Evolutionary conservation across 2,888 invertebrate genomes (phyloP).

Genomic region (Trisateles emortualis): DNA sequence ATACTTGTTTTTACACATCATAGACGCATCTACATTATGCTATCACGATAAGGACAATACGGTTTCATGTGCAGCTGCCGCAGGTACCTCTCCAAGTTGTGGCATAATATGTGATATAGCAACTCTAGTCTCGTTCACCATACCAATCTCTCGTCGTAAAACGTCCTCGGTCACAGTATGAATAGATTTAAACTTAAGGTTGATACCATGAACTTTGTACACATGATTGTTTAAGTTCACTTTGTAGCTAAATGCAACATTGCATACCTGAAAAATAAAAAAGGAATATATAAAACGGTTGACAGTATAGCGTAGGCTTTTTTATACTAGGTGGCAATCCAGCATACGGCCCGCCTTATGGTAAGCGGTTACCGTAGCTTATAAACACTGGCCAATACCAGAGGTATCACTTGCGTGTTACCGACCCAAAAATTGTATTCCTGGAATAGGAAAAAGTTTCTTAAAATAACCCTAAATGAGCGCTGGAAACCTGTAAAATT

Average conservation of each 20-base stretch:
- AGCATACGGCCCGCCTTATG: no score
- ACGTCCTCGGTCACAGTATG: slow-evolving; percentile 81
- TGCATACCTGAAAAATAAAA: slow-evolving; percentile 73
- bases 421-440: no score
- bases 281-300: background rate
- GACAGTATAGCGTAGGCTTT: no score
- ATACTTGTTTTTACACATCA: background rate
- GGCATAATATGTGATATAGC: slow-evolving; percentile 77
- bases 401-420: no score
- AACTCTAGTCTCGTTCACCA: slow-evolving; percentile 67
- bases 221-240: slow-evolving; percentile 85
- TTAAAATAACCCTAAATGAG: no score
- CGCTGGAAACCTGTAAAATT: no score
- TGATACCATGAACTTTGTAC: slow-evolving; percentile 80
- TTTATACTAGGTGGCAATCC: no score
- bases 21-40: background rate
- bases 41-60: slow-evolving; percentile 50
- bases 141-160: slow-evolving; percentile 71
- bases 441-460: no score
- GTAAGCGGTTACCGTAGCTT: no score
- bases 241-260: slow-evolving; percentile 83
- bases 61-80: slow-evolving; percentile 74
- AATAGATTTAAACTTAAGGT: slow-evolving; percentile 83
- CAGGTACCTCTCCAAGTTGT: slow-evolving; percentile 65
- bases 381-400: no score